Evolutionary conservation across 2,888 invertebrate genomes (phyloP).

Genomic region (Buathra laborator): DNA sequence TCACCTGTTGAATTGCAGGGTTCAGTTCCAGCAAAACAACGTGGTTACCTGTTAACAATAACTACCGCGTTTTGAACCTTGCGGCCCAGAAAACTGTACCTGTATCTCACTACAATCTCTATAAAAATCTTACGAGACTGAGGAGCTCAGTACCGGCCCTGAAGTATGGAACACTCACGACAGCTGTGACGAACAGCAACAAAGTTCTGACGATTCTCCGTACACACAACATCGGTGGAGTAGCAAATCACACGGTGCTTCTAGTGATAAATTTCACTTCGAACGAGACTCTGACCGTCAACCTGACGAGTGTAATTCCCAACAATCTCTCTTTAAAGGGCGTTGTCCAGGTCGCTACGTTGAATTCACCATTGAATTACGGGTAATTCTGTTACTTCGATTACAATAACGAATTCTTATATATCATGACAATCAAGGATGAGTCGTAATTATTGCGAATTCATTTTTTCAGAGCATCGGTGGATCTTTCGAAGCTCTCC

Average conservation of each 20-base stretch:
- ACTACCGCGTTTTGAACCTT: constrained; percentile 88
- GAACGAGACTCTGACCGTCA: constrained; percentile 86
- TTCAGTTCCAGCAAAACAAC: constrained; percentile 85
- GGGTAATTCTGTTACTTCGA: constrained; percentile 84
- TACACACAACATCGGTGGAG: not conserved
- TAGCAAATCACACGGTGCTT: constrained; percentile 58
- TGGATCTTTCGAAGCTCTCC: not conserved
- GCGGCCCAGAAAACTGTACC: constrained; percentile 85
- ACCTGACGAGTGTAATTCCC: constrained; percentile 86
- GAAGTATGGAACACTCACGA: constrained; percentile 86
- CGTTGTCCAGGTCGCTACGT: constrained; percentile 85
- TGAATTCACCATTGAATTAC: constrained; percentile 85
- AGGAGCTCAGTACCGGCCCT: constrained; percentile 86
- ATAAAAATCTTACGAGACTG: constrained; percentile 87
- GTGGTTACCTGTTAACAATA: constrained; percentile 90
- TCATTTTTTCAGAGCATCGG: not conserved
- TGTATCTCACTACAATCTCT: constrained; percentile 88
- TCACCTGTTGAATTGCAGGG: constrained; percentile 60
- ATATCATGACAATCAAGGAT: not conserved
- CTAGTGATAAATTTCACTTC: constrained; percentile 82
- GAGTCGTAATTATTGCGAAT: not conserved
- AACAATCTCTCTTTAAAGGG: constrained; percentile 83
- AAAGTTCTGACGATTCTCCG: constrained; percentile 71
- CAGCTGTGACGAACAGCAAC: constrained; percentile 86
- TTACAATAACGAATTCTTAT: no score